These are phyloP conservation scores for Fundulus diaphanus DNA, from an alignment of 2,797 vertebrate species.

Conservation along the genomic window DNA sequence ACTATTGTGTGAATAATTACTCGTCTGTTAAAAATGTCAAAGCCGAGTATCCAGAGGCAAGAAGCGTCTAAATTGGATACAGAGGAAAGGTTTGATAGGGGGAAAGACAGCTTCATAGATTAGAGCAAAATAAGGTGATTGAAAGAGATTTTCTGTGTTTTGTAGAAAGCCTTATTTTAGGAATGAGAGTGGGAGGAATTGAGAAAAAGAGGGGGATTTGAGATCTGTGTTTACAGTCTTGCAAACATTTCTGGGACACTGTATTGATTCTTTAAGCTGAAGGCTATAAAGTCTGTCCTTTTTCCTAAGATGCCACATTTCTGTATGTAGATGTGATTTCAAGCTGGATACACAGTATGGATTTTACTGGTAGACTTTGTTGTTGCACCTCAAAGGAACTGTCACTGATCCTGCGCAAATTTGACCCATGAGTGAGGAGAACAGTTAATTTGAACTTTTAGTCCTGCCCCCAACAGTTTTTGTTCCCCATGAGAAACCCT, in stretches of 20 bases:
- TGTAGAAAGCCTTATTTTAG: slow-evolving; percentile 12
- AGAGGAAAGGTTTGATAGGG: slow-evolving; percentile 18
- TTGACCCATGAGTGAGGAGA: no score
- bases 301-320: not conserved
- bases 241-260: not conserved
- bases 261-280: not conserved
- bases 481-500: no score
- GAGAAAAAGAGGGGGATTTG: slow-evolving; percentile 2
- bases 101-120: slow-evolving; percentile 14
- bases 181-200: slow-evolving; percentile 18
- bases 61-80: slow-evolving; percentile 20
- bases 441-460: no score
- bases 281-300: not conserved
- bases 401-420: no score
- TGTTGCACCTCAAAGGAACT: slow-evolving; percentile 2
- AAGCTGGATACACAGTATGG: not conserved
- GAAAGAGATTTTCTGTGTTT: slow-evolving; percentile 31
- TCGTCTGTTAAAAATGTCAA: slow-evolving; percentile 22
- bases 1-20: slow-evolving; percentile 34
- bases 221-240: not conserved
- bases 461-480: no score
- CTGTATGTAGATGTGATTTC: not conserved
- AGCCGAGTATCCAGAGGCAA: slow-evolving; percentile 13
- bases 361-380: not conserved
- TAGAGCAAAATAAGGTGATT: slow-evolving; percentile 12